These are phyloP conservation scores for Leptobrachium ailaonicum DNA, from an alignment of 2,113 vertebrate species.

Conservation along the genomic window DNA sequence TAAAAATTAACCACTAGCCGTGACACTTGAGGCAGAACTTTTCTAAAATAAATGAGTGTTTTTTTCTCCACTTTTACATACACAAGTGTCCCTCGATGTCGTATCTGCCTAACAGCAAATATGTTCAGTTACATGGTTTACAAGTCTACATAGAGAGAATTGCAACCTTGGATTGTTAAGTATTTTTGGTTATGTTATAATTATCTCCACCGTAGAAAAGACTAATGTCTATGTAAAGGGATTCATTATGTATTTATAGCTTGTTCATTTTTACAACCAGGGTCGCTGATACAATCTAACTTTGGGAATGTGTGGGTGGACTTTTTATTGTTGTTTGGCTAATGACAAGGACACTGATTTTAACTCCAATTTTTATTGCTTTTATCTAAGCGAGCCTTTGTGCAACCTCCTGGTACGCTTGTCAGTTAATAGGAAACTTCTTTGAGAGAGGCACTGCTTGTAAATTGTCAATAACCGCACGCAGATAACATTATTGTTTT, in stretches of 20 bases:
- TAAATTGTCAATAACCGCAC: slow-evolving; percentile 38
- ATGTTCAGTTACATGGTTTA: no score
- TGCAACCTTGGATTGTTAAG: no score
- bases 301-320: slow-evolving; percentile 38
- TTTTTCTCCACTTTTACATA: no score
- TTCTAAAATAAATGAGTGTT: no score
- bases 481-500: slow-evolving; percentile 36
- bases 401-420: slow-evolving; percentile 45
- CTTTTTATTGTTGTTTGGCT: neutral
- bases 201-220: neutral
- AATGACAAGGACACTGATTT: slow-evolving; percentile 14
- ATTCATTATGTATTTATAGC: neutral
- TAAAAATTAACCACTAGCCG: no score
- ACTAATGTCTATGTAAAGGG: neutral
- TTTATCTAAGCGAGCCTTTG: slow-evolving; percentile 27
- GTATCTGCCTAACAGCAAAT: no score
- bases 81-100: no score
- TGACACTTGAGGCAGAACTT: no score
- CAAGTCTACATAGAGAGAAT: no score
- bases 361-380: slow-evolving; percentile 25
- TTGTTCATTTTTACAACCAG: slow-evolving; percentile 9
- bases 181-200: no score
- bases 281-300: slow-evolving; percentile 1
- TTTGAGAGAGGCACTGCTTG: neutral
- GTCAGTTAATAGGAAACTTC: slow-evolving; percentile 44